phyloP scores from a whole-genome alignment of 2,113 vertebrate genomes.

The Sturnira hondurensis region DNA sequence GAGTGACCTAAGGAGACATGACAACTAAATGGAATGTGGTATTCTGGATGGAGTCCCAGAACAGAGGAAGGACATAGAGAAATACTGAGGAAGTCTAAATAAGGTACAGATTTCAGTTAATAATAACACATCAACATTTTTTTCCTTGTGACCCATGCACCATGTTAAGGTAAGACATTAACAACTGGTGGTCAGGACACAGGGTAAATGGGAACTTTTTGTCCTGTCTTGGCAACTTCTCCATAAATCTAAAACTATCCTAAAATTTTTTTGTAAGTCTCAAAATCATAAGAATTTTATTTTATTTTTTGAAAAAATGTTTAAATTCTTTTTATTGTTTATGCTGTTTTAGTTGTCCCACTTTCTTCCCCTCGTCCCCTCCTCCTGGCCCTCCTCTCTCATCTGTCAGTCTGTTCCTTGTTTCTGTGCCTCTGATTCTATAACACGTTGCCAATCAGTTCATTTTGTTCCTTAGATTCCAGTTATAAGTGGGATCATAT shows the following conservation, averaged over 20 bases:
- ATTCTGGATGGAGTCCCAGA: not conserved
- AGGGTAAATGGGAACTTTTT: fast-evolving
- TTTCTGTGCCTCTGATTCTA: no score
- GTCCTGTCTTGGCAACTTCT: not conserved
- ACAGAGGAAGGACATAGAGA: fast-evolving
- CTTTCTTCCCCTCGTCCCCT: no score
- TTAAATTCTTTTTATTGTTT: no score
- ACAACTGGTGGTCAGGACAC: fast-evolving
- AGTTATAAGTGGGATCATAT: no score
- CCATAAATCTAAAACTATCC: not conserved
- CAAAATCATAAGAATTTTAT: no score
- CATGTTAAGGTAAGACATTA: fast-evolving
- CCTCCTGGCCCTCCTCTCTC: no score
- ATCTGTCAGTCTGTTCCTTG: no score
- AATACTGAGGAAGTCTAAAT: fast-evolving
- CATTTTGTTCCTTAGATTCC: no score
- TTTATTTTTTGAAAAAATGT: no score
- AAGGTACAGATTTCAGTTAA: fast-evolving
- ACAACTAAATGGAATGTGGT: fast-evolving
- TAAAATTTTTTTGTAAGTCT: not conserved
- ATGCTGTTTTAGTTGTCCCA: no score
- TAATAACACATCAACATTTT: fast-evolving
- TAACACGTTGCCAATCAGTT: no score
- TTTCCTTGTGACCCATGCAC: fast-evolving
- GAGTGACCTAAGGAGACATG: not conserved